Percentiles rank a stretch among this genome's conserved stretches.
Conservation (phyloP, 2,888 invertebrate genomes). For the Yponomeuta plumbellus region DNA sequence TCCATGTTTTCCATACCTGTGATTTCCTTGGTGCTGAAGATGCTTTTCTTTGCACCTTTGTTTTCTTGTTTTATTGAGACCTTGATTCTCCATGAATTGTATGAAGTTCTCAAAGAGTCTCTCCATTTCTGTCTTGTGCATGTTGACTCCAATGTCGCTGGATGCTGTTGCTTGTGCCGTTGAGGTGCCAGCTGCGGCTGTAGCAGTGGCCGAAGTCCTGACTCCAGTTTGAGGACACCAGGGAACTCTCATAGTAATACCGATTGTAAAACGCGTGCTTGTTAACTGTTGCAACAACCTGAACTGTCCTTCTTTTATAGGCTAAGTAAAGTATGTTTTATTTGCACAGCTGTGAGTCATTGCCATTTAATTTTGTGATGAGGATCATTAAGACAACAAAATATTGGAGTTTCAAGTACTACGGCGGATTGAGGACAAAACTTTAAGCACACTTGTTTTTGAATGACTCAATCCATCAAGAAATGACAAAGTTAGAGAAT, state of each 20-base stretch:
- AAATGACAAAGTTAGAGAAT: too few relatives aligned
- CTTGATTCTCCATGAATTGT: background rate
- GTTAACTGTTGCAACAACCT: background rate
- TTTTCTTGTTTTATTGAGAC: background rate
- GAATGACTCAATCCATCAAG: too few relatives aligned
- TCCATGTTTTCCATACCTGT: constrained; percentile 21
- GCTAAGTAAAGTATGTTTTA: background rate
- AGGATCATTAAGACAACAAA: too few relatives aligned
- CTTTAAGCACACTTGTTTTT: too few relatives aligned
- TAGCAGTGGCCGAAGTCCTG: background rate
- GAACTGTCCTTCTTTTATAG: background rate
- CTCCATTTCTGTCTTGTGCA: constrained; percentile 16
- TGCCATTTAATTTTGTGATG: too few relatives aligned
- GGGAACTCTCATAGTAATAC: background rate
- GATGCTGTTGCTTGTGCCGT: background rate
- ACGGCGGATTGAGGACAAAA: too few relatives aligned
- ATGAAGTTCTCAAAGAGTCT: background rate
- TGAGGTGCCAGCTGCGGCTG: background rate
- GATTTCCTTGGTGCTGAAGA: background rate
- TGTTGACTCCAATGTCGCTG: background rate
- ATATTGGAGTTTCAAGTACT: too few relatives aligned
- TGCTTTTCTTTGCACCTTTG: background rate
- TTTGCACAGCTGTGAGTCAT: background rate
- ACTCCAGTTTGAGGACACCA: background rate
- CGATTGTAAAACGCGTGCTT: background rate